Evolutionary conservation across 2,888 invertebrate genomes (phyloP).

Genomic region (Notodonta ziczac): DNA sequence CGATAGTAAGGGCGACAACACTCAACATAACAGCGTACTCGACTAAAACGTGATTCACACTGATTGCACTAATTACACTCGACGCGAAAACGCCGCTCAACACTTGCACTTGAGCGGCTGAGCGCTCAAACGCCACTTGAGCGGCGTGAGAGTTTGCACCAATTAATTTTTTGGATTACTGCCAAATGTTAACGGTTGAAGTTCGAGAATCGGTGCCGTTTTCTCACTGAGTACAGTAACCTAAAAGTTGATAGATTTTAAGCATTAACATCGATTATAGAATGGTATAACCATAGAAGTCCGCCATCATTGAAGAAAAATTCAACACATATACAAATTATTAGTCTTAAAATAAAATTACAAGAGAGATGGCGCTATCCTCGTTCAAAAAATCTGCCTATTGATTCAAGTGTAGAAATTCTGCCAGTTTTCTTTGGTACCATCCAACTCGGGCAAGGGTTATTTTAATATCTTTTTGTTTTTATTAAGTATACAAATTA

Average conservation of each 20-base stretch:
- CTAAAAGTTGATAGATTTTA: neutral
- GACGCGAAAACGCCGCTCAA: constrained; percentile 46
- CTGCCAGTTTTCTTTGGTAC: no score
- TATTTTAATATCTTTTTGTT: no score
- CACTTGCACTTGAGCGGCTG: constrained; percentile 41
- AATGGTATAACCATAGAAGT: no score
- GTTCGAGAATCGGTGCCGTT: constrained; percentile 20
- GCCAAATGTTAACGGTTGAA: constrained; percentile 59
- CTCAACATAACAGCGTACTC: constrained; percentile 58
- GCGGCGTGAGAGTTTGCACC: constrained; percentile 55
- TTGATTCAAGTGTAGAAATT: no score
- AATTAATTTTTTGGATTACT: constrained; percentile 77
- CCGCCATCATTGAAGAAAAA: no score
- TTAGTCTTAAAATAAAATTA: no score
- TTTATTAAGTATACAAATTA: no score
- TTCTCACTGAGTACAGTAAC: neutral
- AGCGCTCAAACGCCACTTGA: constrained; percentile 41
- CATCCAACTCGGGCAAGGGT: no score
- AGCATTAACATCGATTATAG: no score
- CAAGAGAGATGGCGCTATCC: no score
- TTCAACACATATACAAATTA: no score
- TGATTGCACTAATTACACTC: constrained; percentile 76
- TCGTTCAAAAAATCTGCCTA: no score
- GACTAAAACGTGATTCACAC: constrained; percentile 69
- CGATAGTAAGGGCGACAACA: constrained; percentile 41